phyloP scores from a whole-genome alignment of 2,797 vertebrate genomes.

The Eulemur mongoz region DNA sequence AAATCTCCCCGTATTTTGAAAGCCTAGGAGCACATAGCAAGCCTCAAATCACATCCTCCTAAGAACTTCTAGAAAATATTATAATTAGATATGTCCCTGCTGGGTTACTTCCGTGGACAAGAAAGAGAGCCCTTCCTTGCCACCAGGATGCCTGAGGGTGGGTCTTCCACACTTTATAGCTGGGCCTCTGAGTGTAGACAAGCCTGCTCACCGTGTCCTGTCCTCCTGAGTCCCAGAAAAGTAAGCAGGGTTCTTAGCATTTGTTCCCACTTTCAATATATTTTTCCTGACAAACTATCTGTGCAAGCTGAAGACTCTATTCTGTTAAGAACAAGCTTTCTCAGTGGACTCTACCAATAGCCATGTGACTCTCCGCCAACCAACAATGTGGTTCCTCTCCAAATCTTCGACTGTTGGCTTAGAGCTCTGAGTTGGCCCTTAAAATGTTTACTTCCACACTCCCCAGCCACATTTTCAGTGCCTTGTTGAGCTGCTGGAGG shows the following conservation, averaged over 20 bases:
- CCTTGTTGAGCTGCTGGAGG: not conserved
- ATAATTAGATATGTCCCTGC: not conserved
- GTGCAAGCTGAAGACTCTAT: not conserved
- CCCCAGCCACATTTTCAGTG: not conserved
- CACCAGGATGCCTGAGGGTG: not conserved
- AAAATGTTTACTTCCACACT: not conserved
- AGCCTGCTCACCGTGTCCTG: not conserved
- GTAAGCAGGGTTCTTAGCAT: not conserved
- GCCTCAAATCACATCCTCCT: not conserved
- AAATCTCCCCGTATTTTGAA: not conserved
- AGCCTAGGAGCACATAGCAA: not conserved
- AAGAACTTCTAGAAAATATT: not conserved
- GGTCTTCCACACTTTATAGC: not conserved
- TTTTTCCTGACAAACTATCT: not conserved
- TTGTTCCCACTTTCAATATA: not conserved
- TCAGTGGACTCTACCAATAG: not conserved
- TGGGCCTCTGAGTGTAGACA: not conserved
- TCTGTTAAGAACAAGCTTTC: not conserved
- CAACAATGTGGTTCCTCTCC: not conserved
- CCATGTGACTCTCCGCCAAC: not conserved
- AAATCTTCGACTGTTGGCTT: not conserved
- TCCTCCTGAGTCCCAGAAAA: not conserved
- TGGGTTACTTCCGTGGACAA: not conserved
- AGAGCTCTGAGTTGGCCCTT: not conserved
- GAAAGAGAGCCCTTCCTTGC: not conserved